phyloP scores from a whole-genome alignment of 2,113 vertebrate genomes.

The Eolophus roseicapilla region DNA sequence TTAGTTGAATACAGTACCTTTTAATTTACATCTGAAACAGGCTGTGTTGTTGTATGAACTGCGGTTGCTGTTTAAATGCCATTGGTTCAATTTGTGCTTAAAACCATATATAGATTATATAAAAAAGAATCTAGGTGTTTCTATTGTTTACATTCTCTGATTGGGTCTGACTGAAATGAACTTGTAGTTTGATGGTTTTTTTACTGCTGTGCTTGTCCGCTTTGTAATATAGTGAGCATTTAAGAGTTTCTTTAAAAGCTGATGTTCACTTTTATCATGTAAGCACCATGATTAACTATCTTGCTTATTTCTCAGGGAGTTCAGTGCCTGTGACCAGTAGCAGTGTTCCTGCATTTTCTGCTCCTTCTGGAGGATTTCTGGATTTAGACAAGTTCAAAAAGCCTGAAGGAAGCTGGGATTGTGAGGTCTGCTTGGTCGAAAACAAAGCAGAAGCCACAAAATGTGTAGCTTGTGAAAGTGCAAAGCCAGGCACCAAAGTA shows the following conservation, averaged over 20 bases:
- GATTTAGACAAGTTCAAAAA: constrained; percentile 82
- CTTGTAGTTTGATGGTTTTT: background rate
- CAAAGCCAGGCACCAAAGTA: constrained; percentile 77
- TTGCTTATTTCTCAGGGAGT: constrained; percentile 59
- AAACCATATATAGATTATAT: background rate
- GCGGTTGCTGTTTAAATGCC: background rate
- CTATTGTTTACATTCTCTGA: background rate
- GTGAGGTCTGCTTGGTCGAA: constrained; percentile 72
- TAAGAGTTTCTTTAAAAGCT: background rate
- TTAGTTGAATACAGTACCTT: background rate
- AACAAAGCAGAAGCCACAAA: constrained; percentile 74
- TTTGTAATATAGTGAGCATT: background rate
- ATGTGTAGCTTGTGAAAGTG: constrained; percentile 70
- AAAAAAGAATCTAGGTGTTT: background rate
- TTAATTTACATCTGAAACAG: background rate
- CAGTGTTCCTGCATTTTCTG: constrained; percentile 44
- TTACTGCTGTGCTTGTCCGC: background rate
- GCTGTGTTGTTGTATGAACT: background rate
- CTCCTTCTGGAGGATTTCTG: constrained; percentile 66
- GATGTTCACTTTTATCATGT: background rate
- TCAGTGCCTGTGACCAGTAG: constrained; percentile 68
- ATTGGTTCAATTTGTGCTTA: background rate
- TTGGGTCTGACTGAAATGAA: background rate
- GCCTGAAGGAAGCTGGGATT: constrained; percentile 79
- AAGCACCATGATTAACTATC: background rate